A percentile compares a stretch with the other conserved stretches of the same genome.
These are phyloP conservation scores for Axinella damicornis DNA, from an alignment of 37 sponge, comb jelly and placozoan genomes.

Conservation along the genomic window DNA sequence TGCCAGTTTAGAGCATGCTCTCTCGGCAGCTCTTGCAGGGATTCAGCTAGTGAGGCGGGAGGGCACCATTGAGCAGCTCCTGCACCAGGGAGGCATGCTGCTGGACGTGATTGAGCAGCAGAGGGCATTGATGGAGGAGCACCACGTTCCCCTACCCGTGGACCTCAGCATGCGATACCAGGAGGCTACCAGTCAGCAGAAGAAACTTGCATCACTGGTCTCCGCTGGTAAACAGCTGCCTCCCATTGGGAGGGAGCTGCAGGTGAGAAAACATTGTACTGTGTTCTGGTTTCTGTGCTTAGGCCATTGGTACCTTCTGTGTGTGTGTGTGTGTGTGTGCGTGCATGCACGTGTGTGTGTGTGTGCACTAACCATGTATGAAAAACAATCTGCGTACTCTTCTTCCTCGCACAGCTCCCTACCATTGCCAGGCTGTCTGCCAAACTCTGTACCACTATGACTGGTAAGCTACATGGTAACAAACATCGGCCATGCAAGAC, in stretches of 20 bases:
- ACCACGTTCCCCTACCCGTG: slow-evolving; percentile 3
- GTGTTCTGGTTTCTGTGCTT: no score
- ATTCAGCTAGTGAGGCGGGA: slow-evolving; percentile 23
- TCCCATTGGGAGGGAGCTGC: neutral
- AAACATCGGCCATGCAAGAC: neutral
- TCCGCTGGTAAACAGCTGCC: slow-evolving; percentile 2
- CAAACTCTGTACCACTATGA: neutral
- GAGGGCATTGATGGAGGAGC: slow-evolving; percentile 32
- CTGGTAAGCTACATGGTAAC: neutral
- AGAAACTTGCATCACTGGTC: slow-evolving; percentile 1
- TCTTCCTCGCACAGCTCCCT: slow-evolving; percentile 16
- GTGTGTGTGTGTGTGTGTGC: no score
- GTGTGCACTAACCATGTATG: no score
- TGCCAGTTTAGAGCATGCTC: slow-evolving; percentile 9
- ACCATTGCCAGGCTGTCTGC: slow-evolving; percentile 19
- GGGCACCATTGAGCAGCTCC: slow-evolving; percentile 43
- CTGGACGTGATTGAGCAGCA: slow-evolving; percentile 39
- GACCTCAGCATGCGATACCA: slow-evolving; percentile 3
- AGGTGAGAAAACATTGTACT: no score
- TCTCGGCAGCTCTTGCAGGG: slow-evolving; percentile 3
- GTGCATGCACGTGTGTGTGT: no score
- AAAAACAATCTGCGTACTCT: no score
- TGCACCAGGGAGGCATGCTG: slow-evolving; percentile 38
- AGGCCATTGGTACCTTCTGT: no score
- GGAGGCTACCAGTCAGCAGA: slow-evolving; percentile 27